Base-by-base conservation (phyloP, 2,797 vertebrate genomes). In the Aphelocoma californica region DNA sequence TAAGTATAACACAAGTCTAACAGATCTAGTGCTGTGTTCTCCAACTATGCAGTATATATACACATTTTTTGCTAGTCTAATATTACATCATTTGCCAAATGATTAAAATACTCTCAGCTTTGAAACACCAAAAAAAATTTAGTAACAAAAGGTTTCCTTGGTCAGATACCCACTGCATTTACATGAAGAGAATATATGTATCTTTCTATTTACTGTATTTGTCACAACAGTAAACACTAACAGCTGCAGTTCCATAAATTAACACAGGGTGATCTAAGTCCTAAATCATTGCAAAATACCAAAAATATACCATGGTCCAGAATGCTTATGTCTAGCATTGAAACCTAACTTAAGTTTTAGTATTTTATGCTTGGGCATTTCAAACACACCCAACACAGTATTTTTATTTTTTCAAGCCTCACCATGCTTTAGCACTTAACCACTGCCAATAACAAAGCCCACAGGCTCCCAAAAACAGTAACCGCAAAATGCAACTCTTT, bases 211-310 rank as follows among this genome's bases (percentile, higher is more conserved):
- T 89, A 79, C 69, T 92, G 24, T 44, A n/a, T 88, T 85, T 89
- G 61, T 87, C 88, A 92, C 86, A 71, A 50, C n/a, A 78, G 42
- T 50, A 57, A 90, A 61, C 17, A 44, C 93, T 95, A 95, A 94
- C 88, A 90, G 81, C 57, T 82, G 31, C 74, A 50, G 29, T 74
- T 93, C 70, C 13, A 3, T 69, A 47, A 88, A 72, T 84, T 92
- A 94, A 93, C 78, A 72, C 34, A 50, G 23, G 6, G 12, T 57
- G 19, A 51, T 81, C 56, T 44, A 81, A 70, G 40, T 53, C 60
- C 50, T 84, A 61, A 92, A 79, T 21, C 58, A 42, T 50, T 71
- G 71, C 34, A 67, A 79, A 95, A 70, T 50, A 82, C 20, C 65
- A 74, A 72, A 88, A 79, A 44, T n/a, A 54, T 5, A 47, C 44